Base-by-base conservation (phyloP, 2,797 vertebrate genomes). In the Numenius phaeopus region DNA sequence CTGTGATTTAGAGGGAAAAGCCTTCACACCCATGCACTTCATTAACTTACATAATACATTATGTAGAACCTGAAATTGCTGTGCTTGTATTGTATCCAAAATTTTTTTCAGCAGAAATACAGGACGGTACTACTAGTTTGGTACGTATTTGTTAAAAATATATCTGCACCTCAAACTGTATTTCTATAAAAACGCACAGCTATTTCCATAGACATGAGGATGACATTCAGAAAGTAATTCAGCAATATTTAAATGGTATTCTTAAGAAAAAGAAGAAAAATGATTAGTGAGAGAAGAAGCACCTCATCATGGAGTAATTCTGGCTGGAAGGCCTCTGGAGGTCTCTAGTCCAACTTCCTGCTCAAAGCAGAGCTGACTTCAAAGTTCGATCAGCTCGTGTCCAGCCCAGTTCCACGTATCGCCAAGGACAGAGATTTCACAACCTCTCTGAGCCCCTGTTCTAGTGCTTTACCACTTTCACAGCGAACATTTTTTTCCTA, bases 1-100 rank as follows among this genome's bases (percentile, higher is more conserved):
- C 77, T 84, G 80, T 58, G 73, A 94, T 88, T 94, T 86, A 82
- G 69, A 93, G 39, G 73, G 88, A 92, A 96, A 94, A 72, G 66
- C 89, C 73, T 90, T 90, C 90, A 93, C 90, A 93, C 77, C 65
- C 88, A 75, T 82, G 90, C 54, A 86, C 70, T 89, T 93, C 81
- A 93, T 84, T 65, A 90, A 58, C 66, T 95, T 85, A 82, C 62
- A 78, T 23, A 86, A 92, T 32, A 55, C 34, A 14, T 61, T 49
- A 65, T 64, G 77, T 15, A 89, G 88, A 90, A 90, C 65, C 57
- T 84, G 77, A 69, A 61, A 90, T 58, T 92, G 70, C 70, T 79
- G 17, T 47, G 77, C 90, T 92, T 76, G 40, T 52, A 32, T 44
- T 70, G 39, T 39, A 88, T 54, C 67, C 72, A 78, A 50, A 3